These are phyloP conservation scores for Drosophila meridiana DNA, from an alignment of 2,888 invertebrate species.

Conservation along the genomic window DNA sequence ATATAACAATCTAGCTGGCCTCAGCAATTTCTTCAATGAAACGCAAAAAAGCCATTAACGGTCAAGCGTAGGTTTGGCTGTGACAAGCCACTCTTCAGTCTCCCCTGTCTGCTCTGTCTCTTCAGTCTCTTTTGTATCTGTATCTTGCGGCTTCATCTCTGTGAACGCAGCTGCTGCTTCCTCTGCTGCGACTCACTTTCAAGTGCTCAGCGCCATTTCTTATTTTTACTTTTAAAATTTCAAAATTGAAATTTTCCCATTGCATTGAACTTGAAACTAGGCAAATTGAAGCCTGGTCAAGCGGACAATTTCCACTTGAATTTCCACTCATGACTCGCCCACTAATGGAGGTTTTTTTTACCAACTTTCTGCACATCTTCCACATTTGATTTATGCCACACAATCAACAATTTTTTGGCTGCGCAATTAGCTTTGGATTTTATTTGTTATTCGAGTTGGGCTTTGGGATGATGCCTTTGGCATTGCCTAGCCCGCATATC, in stretches of 20 bases:
- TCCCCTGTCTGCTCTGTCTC: slow-evolving; percentile 27
- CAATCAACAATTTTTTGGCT: slow-evolving; percentile 42
- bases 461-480: slow-evolving; percentile 5
- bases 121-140: slow-evolving; percentile 30
- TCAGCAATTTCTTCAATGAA: slow-evolving; percentile 66
- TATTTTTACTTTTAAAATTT: slow-evolving; percentile 20
- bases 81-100: slow-evolving; percentile 53
- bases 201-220: slow-evolving; percentile 67
- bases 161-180: slow-evolving; percentile 48
- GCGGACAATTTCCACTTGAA: slow-evolving; percentile 53
- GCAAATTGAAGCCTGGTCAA: slow-evolving; percentile 35
- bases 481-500: slow-evolving; percentile 32
- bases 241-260: slow-evolving; percentile 72
- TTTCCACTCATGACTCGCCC: slow-evolving; percentile 45
- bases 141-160: slow-evolving; percentile 46
- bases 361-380: slow-evolving; percentile 46
- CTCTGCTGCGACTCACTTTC: slow-evolving; percentile 67
- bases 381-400: slow-evolving; percentile 39
- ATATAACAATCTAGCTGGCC: slow-evolving; percentile 17
- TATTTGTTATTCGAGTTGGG: slow-evolving; percentile 23
- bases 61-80: slow-evolving; percentile 71
- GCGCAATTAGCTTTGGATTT: slow-evolving; percentile 58
- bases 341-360: slow-evolving; percentile 10
- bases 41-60: slow-evolving; percentile 79
- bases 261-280: slow-evolving; percentile 70